phyloP scores from a whole-genome alignment of 1,140 invertebrate genomes.

The Brachionus plicatilis region DNA sequence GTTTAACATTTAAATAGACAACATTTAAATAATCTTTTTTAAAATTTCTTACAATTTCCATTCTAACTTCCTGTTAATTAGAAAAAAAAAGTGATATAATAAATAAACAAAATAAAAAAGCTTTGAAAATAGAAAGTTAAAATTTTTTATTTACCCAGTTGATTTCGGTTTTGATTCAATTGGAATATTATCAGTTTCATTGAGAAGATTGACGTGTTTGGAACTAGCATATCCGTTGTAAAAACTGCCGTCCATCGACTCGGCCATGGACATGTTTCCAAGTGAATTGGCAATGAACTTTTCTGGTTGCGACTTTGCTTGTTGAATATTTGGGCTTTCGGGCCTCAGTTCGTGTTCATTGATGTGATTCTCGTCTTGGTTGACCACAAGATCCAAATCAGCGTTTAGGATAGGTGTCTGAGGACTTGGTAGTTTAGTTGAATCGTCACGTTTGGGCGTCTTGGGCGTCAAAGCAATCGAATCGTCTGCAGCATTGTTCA shows the following conservation, averaged over 20 bases:
- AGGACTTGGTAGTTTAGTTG: conserved; percentile 8
- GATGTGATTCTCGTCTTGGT: not conserved
- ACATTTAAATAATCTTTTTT: not conserved
- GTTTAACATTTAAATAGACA: not conserved
- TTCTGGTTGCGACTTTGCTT: not conserved
- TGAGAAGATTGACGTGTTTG: not conserved
- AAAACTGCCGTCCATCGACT: conserved; percentile 29
- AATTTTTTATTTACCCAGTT: not conserved
- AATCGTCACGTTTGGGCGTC: conserved; percentile 26
- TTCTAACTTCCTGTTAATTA: conserved; percentile 2
- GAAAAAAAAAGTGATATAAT: not conserved
- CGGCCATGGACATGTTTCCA: conserved; percentile 15
- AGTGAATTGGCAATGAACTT: not conserved
- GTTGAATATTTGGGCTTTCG: not conserved
- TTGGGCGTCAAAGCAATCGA: conserved; percentile 37
- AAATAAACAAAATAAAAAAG: not conserved
- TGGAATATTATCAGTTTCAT: conserved; percentile 35
- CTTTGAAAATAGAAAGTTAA: not conserved
- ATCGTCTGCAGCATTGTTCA: conserved; percentile 32
- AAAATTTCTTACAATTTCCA: conserved; percentile 28
- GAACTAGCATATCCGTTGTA: conserved; percentile 23
- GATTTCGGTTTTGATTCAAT: conserved; percentile 31
- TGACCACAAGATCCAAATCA: not conserved
- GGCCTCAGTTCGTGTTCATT: not conserved
- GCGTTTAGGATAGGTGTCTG: not conserved